Conservation (phyloP, 1,140 invertebrate genomes). For the Eurytemora carolleeae region DNA sequence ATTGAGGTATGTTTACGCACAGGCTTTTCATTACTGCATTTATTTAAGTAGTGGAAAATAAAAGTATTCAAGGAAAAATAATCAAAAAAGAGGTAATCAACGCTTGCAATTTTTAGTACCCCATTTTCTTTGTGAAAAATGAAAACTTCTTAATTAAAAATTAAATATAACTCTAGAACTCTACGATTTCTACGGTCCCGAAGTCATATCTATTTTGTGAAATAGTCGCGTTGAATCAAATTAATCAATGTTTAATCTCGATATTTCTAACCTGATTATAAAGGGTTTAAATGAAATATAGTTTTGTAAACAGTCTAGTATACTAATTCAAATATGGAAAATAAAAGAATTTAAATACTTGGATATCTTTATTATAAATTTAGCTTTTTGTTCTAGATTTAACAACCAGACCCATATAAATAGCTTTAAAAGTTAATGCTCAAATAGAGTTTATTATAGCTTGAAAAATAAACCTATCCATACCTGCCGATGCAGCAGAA, state of each 20-base stretch:
- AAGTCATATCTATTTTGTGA: too few species aligned
- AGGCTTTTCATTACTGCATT: too few species aligned
- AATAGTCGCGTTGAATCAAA: too few species aligned
- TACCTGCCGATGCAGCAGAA: conserved; percentile 80
- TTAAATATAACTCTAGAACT: too few species aligned
- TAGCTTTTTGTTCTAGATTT: background rate
- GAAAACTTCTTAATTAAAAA: too few species aligned
- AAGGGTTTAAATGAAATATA: background rate
- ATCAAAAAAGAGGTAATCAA: background rate
- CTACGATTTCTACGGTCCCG: too few species aligned
- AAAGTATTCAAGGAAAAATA: conserved; percentile 10
- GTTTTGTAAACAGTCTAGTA: background rate
- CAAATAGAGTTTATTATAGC: background rate
- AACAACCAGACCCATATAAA: background rate
- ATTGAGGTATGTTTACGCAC: too few species aligned
- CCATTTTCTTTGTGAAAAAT: too few species aligned
- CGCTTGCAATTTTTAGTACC: conserved; percentile 2
- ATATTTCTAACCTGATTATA: too few species aligned
- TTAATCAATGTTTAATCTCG: too few species aligned
- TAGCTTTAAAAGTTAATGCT: background rate
- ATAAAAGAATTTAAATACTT: background rate
- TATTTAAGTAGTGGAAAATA: too few species aligned
- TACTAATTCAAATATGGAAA: background rate
- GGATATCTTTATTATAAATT: background rate
- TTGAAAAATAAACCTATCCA: conserved; percentile 16